These are phyloP conservation scores for Unio delphinus DNA, from an alignment of 2,888 invertebrate species.

Conservation along the genomic window DNA sequence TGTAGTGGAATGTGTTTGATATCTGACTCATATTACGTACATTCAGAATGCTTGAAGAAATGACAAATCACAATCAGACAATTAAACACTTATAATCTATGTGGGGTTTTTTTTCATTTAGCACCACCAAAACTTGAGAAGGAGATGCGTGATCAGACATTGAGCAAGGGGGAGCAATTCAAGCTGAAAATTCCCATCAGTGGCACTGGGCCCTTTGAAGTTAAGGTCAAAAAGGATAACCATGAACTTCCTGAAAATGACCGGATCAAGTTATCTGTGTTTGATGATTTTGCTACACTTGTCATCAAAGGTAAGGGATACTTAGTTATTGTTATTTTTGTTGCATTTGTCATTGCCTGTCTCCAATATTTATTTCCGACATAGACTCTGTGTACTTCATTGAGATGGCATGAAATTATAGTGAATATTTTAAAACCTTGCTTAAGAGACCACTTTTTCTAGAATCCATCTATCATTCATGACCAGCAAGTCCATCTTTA, in stretches of 20 bases:
- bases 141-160: constrained; percentile 90
- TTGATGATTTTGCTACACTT: constrained; percentile 97
- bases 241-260: constrained; percentile 76
- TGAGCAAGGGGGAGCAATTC: constrained; percentile 95
- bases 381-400: no score
- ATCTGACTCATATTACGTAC: no score
- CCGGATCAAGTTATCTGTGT: constrained; percentile 73
- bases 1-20: no score
- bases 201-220: constrained; percentile 95
- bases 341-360: no score
- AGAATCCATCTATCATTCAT: no score
- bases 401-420: no score
- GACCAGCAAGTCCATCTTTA: no score
- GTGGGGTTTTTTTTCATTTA: constrained; percentile 18
- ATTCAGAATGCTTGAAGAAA: neutral
- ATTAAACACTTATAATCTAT: neutral
- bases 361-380: no score
- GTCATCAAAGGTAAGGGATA: constrained; percentile 82
- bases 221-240: constrained; percentile 88
- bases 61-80: neutral
- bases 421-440: no score
- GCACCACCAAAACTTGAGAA: constrained; percentile 84
- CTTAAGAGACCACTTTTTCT: no score
- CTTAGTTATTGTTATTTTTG: no score
- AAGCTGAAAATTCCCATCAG: constrained; percentile 97